Percentiles rank a stretch among this genome's conserved stretches.
phyloP scores from a whole-genome alignment of 1,140 invertebrate species.

The Helicoverpa zea region DNA sequence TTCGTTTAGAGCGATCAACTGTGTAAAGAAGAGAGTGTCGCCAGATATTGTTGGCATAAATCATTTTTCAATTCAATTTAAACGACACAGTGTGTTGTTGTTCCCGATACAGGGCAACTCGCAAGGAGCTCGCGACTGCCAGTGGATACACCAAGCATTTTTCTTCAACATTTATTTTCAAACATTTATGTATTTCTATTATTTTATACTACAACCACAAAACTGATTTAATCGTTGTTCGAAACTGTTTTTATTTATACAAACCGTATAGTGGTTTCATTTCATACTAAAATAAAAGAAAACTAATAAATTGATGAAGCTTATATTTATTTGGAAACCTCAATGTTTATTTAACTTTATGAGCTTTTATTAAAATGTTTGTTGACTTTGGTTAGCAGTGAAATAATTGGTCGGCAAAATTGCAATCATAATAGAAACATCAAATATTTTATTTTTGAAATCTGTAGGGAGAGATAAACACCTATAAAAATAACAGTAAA shows the following conservation, averaged over 20 bases:
- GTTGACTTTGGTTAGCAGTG: no score
- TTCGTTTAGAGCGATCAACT: slow-evolving; percentile 71
- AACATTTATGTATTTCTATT: neutral
- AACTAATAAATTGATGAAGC: no score
- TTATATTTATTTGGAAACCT: neutral
- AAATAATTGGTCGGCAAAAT: no score
- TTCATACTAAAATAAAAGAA: neutral
- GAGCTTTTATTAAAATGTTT: no score
- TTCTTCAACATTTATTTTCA: slow-evolving; percentile 40
- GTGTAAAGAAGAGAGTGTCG: slow-evolving; percentile 70
- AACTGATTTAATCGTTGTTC: slow-evolving; percentile 19
- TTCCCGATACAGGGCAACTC: slow-evolving; percentile 60
- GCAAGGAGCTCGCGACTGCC: slow-evolving; percentile 48
- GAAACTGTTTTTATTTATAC: slow-evolving; percentile 16
- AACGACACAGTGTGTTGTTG: slow-evolving; percentile 76
- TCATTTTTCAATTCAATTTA: slow-evolving; percentile 83
- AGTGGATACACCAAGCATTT: slow-evolving; percentile 57
- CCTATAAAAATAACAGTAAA: no score
- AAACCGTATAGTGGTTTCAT: neutral
- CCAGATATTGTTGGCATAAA: slow-evolving; percentile 78
- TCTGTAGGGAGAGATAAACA: no score
- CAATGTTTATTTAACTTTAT: neutral
- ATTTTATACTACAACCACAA: slow-evolving; percentile 1
- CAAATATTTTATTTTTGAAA: no score
- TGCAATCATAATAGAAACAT: no score